Conservation (phyloP, 1,140 invertebrate species). For the Drosophila ficusphila region DNA sequence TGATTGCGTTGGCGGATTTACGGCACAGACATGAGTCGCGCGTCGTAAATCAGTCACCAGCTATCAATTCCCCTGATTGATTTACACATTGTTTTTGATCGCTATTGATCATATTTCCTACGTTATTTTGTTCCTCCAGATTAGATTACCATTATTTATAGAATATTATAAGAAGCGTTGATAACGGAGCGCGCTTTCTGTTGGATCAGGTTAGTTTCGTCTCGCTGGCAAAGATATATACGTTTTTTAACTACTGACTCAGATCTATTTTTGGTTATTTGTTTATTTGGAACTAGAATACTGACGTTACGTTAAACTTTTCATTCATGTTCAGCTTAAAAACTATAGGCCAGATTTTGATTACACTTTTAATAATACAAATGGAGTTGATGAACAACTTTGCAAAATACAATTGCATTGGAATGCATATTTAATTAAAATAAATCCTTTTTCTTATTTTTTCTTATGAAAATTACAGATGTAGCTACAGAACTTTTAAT, state of each 20-base stretch:
- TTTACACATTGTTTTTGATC: slow-evolving; percentile 61
- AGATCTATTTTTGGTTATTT: not conserved
- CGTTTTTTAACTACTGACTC: not conserved
- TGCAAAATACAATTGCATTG: no score
- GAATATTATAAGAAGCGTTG: slow-evolving; percentile 14
- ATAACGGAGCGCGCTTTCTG: slow-evolving; percentile 12
- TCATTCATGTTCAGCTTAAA: no score
- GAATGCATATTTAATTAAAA: no score
- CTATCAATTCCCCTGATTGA: slow-evolving; percentile 71
- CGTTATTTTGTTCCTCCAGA: slow-evolving; percentile 29
- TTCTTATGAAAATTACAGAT: no score
- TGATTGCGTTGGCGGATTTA: slow-evolving; percentile 32
- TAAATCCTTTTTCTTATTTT: no score
- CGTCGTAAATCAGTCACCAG: slow-evolving; percentile 63
- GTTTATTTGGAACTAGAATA: not conserved
- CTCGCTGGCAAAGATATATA: not conserved
- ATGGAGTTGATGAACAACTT: no score
- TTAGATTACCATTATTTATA: slow-evolving; percentile 71
- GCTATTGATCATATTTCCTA: slow-evolving; percentile 57
- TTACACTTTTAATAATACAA: no score
- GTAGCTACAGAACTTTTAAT: no score
- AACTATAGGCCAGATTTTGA: no score
- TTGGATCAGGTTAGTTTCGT: slow-evolving; percentile 54
- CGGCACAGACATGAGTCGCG: slow-evolving; percentile 17
- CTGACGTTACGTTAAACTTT: no score